phyloP scores from a whole-genome alignment of 2,888 invertebrate genomes.

The Agrotis ipsilon region DNA sequence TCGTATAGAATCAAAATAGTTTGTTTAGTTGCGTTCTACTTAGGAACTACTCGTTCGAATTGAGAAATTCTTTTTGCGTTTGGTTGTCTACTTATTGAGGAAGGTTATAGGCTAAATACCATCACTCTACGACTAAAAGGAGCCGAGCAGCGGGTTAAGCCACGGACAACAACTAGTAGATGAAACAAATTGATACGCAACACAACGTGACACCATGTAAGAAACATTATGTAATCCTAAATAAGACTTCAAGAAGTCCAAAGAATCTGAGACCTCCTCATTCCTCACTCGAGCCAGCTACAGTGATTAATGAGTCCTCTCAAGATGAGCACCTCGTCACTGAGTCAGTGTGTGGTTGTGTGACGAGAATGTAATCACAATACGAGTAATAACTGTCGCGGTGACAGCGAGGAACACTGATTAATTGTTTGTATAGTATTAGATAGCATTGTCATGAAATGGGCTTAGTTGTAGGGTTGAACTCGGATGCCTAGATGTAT shows the following conservation, averaged over 20 bases:
- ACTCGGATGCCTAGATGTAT: neutral
- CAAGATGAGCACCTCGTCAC: slow-evolving; percentile 27
- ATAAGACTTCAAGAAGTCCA: neutral
- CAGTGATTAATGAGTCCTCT: slow-evolving; percentile 30
- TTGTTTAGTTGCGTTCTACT: too few relatives aligned
- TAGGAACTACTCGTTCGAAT: too few relatives aligned
- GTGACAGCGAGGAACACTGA: slow-evolving; percentile 35
- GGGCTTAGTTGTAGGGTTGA: neutral
- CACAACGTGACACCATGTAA: neutral
- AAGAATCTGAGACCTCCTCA: neutral
- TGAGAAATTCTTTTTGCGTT: too few relatives aligned
- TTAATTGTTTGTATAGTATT: slow-evolving; percentile 36
- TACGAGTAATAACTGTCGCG: slow-evolving; percentile 45
- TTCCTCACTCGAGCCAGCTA: neutral
- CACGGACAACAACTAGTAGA: neutral
- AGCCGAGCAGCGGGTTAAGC: too few relatives aligned
- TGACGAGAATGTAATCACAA: slow-evolving; percentile 46
- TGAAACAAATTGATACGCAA: neutral
- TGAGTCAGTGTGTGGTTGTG: slow-evolving; percentile 15
- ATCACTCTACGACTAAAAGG: too few relatives aligned
- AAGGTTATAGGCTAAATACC: too few relatives aligned
- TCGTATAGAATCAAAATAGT: too few relatives aligned
- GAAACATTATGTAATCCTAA: neutral
- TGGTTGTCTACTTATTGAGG: too few relatives aligned
- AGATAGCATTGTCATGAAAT: slow-evolving; percentile 6